A percentile compares a stretch with the other conserved stretches of the same genome.
phyloP scores from a whole-genome alignment of 2,797 vertebrate genomes.

The Cossypha heuglini region DNA sequence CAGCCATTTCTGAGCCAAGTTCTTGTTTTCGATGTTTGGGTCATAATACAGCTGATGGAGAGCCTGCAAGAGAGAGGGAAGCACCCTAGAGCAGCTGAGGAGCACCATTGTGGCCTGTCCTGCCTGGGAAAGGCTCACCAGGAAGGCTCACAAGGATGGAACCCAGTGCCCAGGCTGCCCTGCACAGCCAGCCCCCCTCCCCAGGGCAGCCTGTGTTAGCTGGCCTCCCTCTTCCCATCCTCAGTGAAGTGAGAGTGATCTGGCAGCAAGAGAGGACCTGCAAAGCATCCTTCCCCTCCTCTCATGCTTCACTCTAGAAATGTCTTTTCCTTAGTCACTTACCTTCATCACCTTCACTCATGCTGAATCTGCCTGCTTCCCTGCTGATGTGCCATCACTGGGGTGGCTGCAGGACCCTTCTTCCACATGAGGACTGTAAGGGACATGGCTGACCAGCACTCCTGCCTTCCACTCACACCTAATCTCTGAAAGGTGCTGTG shows the following conservation, averaged over 20 bases:
- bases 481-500: background rate
- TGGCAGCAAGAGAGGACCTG: background rate
- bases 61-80: conserved; percentile 79
- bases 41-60: conserved; percentile 98
- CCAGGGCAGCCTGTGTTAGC: background rate
- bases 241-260: accelerated
- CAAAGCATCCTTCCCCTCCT: background rate
- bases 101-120: background rate
- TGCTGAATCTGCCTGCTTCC: background rate
- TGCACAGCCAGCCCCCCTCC: background rate
- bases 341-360: background rate
- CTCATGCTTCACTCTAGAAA: background rate
- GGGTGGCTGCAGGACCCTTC: background rate
- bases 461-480: background rate
- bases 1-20: conserved; percentile 98
- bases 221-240: background rate
- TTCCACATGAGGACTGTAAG: background rate
- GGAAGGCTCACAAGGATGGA: background rate
- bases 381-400: background rate
- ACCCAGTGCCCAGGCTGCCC: background rate
- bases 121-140: background rate
- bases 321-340: background rate
- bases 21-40: conserved; percentile 99
- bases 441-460: background rate
- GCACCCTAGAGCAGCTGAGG: background rate